Percentiles rank a stretch among this genome's conserved stretches.
phyloP scores from a whole-genome alignment of 2,888 invertebrate species.

The Ferdinandea cuprea region DNA sequence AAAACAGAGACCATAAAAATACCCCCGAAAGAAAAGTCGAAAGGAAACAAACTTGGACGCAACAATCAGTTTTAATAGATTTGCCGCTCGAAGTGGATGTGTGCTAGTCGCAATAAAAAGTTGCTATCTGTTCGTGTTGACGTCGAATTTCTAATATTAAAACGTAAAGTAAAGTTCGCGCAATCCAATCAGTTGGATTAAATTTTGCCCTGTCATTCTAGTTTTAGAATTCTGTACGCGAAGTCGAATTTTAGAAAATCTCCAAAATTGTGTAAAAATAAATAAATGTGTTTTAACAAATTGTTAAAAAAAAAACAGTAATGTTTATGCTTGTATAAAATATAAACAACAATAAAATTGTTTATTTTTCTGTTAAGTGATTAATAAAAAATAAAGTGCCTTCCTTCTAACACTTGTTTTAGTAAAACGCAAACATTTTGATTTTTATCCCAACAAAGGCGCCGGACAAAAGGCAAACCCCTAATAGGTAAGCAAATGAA shows the following conservation, averaged over 20 bases:
- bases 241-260: neutral
- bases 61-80: constrained; percentile 66
- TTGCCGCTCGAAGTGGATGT: constrained; percentile 52
- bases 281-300: neutral
- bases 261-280: neutral
- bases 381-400: constrained; percentile 13
- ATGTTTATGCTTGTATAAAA: constrained; percentile 1
- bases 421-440: no score
- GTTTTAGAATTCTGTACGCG: neutral
- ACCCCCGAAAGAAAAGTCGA: constrained; percentile 59
- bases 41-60: constrained; percentile 48
- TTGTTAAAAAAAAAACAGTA: constrained; percentile 3
- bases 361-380: constrained; percentile 21
- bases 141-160: constrained; percentile 11
- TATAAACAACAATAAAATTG: constrained; percentile 32
- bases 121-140: constrained; percentile 23
- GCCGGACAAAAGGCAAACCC: neutral
- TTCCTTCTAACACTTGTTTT: constrained; percentile 5
- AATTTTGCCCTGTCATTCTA: neutral
- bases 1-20: constrained; percentile 54
- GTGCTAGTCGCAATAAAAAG: constrained; percentile 7
- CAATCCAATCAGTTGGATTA: constrained; percentile 28
- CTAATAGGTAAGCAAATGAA: constrained; percentile 31
- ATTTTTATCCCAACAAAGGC: neutral
- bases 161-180: constrained; percentile 21